These are phyloP conservation scores for Capromys pilorides DNA, from an alignment of 2,797 vertebrate species.

Conservation along the genomic window DNA sequence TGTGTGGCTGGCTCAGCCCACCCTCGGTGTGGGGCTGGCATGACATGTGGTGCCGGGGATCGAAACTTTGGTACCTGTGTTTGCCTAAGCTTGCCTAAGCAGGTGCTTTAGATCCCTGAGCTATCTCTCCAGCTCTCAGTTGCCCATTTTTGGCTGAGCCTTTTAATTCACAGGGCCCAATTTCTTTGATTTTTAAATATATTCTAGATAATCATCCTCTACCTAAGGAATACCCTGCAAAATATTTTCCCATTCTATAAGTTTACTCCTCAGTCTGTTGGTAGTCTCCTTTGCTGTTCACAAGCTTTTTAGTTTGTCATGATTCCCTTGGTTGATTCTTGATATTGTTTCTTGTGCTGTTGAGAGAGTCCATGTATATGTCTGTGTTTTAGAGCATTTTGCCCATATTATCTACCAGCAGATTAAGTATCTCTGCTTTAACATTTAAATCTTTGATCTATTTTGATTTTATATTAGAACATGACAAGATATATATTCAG, in stretches of 20 bases:
- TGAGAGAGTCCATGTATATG: background rate
- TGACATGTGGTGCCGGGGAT: no score
- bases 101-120: no score
- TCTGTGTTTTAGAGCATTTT: background rate
- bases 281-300: background rate
- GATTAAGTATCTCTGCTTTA: background rate
- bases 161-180: background rate
- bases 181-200: background rate
- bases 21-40: no score
- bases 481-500: background rate
- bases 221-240: background rate
- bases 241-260: background rate
- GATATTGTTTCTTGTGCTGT: background rate
- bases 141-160: background rate
- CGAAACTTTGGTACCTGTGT: no score
- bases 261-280: background rate
- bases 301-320: background rate
- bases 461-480: background rate
- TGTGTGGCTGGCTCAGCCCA: no score
- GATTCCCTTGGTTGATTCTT: background rate
- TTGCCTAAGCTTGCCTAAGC: no score
- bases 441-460: background rate
- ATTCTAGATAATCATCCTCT: background rate
- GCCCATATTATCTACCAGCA: background rate
- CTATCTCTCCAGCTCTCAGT: background rate